These are phyloP conservation scores for Agriopis leucophaearia DNA, from an alignment of 2,888 invertebrate species.

Conservation along the genomic window DNA sequence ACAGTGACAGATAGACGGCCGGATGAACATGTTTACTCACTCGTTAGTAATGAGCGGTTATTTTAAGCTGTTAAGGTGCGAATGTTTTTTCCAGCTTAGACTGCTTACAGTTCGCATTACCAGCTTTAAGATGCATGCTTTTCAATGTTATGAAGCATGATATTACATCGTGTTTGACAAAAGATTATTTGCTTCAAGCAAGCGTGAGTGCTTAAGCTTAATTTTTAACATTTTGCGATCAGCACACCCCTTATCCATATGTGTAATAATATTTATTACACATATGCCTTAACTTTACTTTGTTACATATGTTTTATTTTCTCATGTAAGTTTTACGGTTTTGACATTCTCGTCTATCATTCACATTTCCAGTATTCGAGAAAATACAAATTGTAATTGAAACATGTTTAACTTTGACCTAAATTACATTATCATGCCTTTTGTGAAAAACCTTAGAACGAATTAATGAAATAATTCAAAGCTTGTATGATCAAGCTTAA, in stretches of 20 bases:
- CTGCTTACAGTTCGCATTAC: constrained; percentile 33
- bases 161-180: not conserved
- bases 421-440: too few species aligned
- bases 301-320: not conserved
- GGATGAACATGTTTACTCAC: constrained; percentile 42
- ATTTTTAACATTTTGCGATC: not conserved
- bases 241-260: not conserved
- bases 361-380: too few species aligned
- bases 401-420: too few species aligned
- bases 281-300: too few species aligned
- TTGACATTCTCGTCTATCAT: too few species aligned
- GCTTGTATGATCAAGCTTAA: too few species aligned
- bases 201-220: not conserved
- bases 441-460: too few species aligned
- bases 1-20: constrained; percentile 29
- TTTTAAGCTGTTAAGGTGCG: constrained; percentile 38
- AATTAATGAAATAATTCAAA: too few species aligned
- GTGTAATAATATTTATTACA: too few species aligned
- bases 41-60: constrained; percentile 37
- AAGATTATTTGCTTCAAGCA: not conserved
- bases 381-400: too few species aligned
- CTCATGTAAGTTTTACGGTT: too few species aligned
- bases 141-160: constrained; percentile 16
- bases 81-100: constrained; percentile 33
- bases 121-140: constrained; percentile 20